phyloP scores from a whole-genome alignment of 2,888 invertebrate species.

The Holacanthella duospinosa region DNA sequence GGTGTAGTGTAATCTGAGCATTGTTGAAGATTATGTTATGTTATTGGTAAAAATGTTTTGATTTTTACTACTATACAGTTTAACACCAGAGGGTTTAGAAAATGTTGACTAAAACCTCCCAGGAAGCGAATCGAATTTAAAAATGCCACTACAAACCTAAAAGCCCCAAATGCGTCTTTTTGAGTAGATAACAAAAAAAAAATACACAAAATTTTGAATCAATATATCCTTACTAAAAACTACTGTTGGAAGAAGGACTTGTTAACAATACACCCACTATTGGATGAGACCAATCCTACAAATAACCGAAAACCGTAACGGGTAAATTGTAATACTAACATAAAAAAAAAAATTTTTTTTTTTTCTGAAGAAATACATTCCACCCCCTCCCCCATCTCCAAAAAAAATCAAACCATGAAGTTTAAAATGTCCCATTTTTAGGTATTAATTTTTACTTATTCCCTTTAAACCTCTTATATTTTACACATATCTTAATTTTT shows the following conservation, averaged over 20 bases:
- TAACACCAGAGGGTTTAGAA: no score
- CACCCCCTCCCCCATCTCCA: not conserved
- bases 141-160: conserved; percentile 27
- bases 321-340: not conserved
- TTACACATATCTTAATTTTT: not conserved
- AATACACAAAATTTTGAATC: not conserved
- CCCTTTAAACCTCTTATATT: not conserved
- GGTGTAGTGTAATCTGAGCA: no score
- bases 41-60: no score
- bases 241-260: not conserved
- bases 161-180: not conserved
- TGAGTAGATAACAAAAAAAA: not conserved
- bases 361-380: no score
- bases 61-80: no score
- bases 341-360: no score
- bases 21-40: no score
- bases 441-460: not conserved
- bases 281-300: not conserved
- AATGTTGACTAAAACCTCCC: conserved; percentile 29
- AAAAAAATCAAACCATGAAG: not conserved
- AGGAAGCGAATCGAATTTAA: conserved; percentile 36
- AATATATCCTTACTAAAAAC: no score
- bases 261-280: not conserved
- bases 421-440: conserved; percentile 1
- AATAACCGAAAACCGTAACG: not conserved